Conservation (phyloP, 2,888 invertebrate species). For the Tenthredo mesomela region DNA sequence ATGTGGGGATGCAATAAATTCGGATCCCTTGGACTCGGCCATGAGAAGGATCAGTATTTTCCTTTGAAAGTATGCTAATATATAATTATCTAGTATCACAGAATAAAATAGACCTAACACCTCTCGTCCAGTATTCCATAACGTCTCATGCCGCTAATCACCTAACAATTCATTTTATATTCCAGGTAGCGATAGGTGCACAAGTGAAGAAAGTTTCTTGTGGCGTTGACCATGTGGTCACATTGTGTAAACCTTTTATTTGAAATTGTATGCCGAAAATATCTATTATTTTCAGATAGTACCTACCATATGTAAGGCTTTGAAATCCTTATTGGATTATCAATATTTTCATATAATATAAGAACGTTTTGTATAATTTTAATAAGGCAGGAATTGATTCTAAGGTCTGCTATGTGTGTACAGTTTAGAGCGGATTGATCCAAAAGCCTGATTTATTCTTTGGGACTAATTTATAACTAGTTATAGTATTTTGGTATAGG, state of each 20-base stretch:
- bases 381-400: not conserved
- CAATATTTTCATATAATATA: not conserved
- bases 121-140: not conserved
- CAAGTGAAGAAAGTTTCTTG: slow-evolving; percentile 87
- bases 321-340: not conserved
- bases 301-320: not conserved
- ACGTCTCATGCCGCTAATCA: not conserved
- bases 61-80: slow-evolving; percentile 86
- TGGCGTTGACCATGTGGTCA: slow-evolving; percentile 92
- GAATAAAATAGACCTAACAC: not conserved
- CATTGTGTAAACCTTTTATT: slow-evolving; percentile 87
- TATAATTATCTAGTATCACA: not conserved
- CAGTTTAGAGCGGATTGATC: not conserved
- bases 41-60: slow-evolving; percentile 90
- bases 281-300: no score
- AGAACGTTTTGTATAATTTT: not conserved
- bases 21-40: slow-evolving; percentile 91
- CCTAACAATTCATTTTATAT: slow-evolving; percentile 1
- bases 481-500: not conserved
- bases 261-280: slow-evolving; percentile 68
- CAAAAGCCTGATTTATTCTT: not conserved
- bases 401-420: not conserved
- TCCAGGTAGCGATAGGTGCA: slow-evolving; percentile 86
- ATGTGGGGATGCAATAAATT: slow-evolving; percentile 95
- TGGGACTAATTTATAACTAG: not conserved